Percentiles rank a stretch among this genome's conserved stretches.
Evolutionary conservation across 1,140 invertebrate species (phyloP).

Genomic region (Papilio dardanus): DNA sequence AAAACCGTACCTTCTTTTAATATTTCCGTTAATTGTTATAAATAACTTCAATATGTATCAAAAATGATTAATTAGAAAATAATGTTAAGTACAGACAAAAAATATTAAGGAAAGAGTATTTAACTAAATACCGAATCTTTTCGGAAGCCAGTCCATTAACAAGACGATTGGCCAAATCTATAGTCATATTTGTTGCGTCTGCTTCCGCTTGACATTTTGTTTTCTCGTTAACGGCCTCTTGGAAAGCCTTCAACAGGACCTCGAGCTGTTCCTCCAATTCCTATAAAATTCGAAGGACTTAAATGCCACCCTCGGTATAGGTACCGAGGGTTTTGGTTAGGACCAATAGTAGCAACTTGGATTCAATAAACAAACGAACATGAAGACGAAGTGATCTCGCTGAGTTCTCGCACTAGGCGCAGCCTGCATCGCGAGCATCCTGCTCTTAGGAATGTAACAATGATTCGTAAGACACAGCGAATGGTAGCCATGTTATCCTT

Average conservation of each 20-base stretch:
- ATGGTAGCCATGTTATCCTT: background rate
- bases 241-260: slow-evolving; percentile 90
- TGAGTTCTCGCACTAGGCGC: no score
- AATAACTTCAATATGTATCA: background rate
- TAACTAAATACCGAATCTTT: slow-evolving; percentile 87
- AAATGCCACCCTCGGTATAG: no score
- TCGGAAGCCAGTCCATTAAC: slow-evolving; percentile 97
- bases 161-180: slow-evolving; percentile 95
- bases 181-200: slow-evolving; percentile 91
- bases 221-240: slow-evolving; percentile 93
- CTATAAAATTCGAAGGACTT: slow-evolving; percentile 80
- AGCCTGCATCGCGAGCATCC: no score
- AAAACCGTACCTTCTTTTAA: background rate
- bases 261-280: slow-evolving; percentile 91
- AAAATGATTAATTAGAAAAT: background rate
- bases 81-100: background rate
- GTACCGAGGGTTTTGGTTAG: no score
- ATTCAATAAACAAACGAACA: no score
- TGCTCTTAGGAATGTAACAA: background rate
- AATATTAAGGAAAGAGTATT: background rate
- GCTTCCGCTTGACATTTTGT: slow-evolving; percentile 94
- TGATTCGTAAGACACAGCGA: background rate
- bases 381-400: no score
- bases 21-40: background rate
- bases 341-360: no score